Conservation (phyloP, 1,140 invertebrate genomes). For the Hyles vespertilio region DNA sequence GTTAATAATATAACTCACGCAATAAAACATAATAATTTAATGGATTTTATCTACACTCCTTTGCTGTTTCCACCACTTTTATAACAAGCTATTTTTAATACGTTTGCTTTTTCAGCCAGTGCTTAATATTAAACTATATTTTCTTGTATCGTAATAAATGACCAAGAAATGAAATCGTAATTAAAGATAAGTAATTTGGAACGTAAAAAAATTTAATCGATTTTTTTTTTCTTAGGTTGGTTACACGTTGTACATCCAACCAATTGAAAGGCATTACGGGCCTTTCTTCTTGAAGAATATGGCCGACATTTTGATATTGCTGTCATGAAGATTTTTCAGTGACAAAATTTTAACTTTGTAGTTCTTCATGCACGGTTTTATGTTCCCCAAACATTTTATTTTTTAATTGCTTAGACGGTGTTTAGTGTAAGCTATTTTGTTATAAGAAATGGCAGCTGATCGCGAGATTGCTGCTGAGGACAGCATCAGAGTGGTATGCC, state of each 20-base stretch:
- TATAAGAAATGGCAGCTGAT: slow-evolving; percentile 78
- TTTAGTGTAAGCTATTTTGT: slow-evolving; percentile 69
- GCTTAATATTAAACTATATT: too few species aligned
- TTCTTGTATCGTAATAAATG: too few species aligned
- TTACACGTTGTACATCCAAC: slow-evolving; percentile 26
- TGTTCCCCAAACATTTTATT: slow-evolving; percentile 72
- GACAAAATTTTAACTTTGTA: slow-evolving; percentile 74
- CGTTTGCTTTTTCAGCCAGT: too few species aligned
- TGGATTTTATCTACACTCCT: too few species aligned
- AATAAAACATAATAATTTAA: too few species aligned
- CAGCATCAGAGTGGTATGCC: slow-evolving; percentile 98
- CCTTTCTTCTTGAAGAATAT: slow-evolving; percentile 68
- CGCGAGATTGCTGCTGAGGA: slow-evolving; percentile 95
- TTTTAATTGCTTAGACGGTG: slow-evolving; percentile 66
- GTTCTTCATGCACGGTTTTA: slow-evolving; percentile 76
- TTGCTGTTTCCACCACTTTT: too few species aligned
- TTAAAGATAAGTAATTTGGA: too few species aligned
- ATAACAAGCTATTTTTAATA: too few species aligned
- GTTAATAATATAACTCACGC: too few species aligned
- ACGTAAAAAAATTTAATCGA: slow-evolving; percentile 25
- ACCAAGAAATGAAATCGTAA: too few species aligned
- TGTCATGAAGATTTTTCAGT: slow-evolving; percentile 75
- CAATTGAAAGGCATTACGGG: slow-evolving; percentile 58
- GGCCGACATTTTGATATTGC: slow-evolving; percentile 75
- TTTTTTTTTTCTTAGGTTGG: slow-evolving; percentile 42